phyloP scores from a whole-genome alignment of 2,888 invertebrate species.

The Diadegma fenestrale region DNA sequence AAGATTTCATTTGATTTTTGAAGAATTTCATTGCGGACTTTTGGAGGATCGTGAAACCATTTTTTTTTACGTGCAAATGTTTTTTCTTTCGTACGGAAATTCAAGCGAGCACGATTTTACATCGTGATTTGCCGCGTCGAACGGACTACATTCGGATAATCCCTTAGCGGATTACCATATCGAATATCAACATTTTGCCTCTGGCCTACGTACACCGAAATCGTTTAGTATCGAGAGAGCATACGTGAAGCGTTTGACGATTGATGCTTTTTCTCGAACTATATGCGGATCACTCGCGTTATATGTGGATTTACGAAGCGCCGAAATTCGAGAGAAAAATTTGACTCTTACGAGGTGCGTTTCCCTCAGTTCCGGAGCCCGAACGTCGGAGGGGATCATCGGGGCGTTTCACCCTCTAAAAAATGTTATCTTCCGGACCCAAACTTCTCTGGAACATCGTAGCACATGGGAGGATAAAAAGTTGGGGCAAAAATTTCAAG shows the following conservation, averaged over 20 bases:
- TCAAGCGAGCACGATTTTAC: constrained; percentile 7
- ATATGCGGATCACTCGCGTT: neutral
- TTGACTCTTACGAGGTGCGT: neutral
- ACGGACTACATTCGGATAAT: constrained; percentile 60
- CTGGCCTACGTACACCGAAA: constrained; percentile 8
- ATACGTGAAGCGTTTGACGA: constrained; percentile 32
- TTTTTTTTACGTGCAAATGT: neutral
- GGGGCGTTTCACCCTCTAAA: constrained; percentile 2
- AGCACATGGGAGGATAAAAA: neutral
- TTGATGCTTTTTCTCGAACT: constrained; percentile 22
- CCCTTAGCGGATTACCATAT: constrained; percentile 59
- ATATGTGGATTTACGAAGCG: neutral
- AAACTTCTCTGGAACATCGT: neutral
- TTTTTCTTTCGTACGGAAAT: neutral
- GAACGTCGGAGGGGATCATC: neutral
- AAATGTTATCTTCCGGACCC: neutral
- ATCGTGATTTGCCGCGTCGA: constrained; percentile 42
- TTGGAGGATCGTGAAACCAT: neutral
- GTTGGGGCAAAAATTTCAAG: neutral
- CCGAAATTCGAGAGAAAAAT: constrained; percentile 14
- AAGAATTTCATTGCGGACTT: neutral
- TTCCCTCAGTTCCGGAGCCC: neutral
- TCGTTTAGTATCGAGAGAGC: neutral
- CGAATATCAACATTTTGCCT: constrained; percentile 51
- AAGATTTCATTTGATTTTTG: neutral